Evolutionary conservation across 30 jellyfish, hydroid and myxozoan species (phyloP).

Genomic region (Phacellophora camtschatica): DNA sequence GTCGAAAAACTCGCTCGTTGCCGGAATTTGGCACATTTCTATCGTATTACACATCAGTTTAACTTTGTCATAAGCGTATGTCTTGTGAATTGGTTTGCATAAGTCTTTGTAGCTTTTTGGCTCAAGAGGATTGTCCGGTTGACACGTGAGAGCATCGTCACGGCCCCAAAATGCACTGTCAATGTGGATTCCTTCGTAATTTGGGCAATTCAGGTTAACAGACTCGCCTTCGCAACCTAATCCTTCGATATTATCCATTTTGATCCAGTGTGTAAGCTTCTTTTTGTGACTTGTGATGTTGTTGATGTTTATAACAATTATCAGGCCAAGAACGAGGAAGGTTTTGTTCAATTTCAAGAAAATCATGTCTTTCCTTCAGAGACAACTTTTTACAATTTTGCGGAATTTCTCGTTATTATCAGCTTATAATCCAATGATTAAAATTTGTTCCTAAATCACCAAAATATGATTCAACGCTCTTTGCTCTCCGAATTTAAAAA

Average conservation of each 20-base stretch:
- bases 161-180: slow-evolving; percentile 97
- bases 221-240: slow-evolving; percentile 91
- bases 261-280: slow-evolving; percentile 79
- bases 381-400: too few species aligned
- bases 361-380: too few species aligned
- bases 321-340: not conserved
- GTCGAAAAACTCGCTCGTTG: slow-evolving; percentile 71
- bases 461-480: too few species aligned
- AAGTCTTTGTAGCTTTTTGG: slow-evolving; percentile 68
- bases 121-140: slow-evolving; percentile 68
- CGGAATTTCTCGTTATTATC: too few species aligned
- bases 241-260: slow-evolving; percentile 41
- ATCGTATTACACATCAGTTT: slow-evolving; percentile 79
- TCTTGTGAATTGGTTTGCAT: slow-evolving; percentile 80
- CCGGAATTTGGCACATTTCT: slow-evolving; percentile 71
- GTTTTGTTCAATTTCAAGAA: not conserved
- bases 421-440: too few species aligned
- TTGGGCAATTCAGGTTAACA: slow-evolving; percentile 72
- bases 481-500: too few species aligned
- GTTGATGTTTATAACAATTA: not conserved
- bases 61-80: slow-evolving; percentile 76
- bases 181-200: slow-evolving; percentile 87
- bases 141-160: slow-evolving; percentile 81
- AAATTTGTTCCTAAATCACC: too few species aligned
- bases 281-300: slow-evolving; percentile 29